Evolutionary conservation across 2,113 vertebrate genomes (phyloP).

Genomic region (Colaptes auratus): DNA sequence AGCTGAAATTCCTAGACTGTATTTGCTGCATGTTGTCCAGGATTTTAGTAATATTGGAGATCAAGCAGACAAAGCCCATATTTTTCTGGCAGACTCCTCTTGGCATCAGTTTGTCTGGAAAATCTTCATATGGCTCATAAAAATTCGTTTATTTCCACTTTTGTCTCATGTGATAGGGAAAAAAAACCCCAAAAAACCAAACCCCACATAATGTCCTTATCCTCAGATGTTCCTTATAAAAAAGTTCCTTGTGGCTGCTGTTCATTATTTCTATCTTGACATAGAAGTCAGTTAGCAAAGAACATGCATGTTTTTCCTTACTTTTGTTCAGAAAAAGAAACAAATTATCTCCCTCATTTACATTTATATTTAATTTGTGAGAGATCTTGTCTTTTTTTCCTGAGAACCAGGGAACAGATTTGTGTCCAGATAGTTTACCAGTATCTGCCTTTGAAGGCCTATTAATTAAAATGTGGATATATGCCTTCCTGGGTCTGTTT

Average conservation of each 20-base stretch:
- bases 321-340: constrained; percentile 8
- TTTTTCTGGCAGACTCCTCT: constrained; percentile 39
- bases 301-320: not conserved
- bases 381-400: not conserved
- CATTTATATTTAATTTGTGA: constrained; percentile 7
- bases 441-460: constrained; percentile 17
- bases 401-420: constrained; percentile 17
- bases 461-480: constrained; percentile 51
- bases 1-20: constrained; percentile 5
- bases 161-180: not conserved
- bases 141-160: constrained; percentile 33
- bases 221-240: not conserved
- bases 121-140: constrained; percentile 44
- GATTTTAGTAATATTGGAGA: constrained; percentile 34
- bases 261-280: not conserved
- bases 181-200: not conserved
- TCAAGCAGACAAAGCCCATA: not conserved
- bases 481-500: not conserved
- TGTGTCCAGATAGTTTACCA: constrained; percentile 30
- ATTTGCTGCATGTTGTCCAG: constrained; percentile 30
- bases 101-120: constrained; percentile 51
- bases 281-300: not conserved
- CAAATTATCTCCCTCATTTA: constrained; percentile 1
- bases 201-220: not conserved
- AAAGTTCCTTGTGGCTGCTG: not conserved